Evolutionary conservation across 2,113 vertebrate species (phyloP), one percentile per base, ranked within the genome.

Genomic region (Vulpes ferrilata): DNA sequence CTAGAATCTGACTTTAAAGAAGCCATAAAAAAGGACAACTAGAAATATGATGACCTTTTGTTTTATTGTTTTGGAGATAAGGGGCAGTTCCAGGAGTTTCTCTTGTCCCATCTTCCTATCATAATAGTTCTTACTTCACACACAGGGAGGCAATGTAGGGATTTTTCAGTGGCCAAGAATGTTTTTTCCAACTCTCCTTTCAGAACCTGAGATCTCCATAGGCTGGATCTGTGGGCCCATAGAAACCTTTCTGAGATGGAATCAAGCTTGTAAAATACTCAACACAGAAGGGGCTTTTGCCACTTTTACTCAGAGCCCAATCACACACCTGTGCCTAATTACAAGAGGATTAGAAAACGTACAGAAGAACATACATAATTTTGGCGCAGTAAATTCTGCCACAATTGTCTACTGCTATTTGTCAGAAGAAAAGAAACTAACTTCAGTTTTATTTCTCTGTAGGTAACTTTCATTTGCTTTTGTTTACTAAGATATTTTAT

Each of bases 401-500:
- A 85, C 5, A 88, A 71, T 22, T 35, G 2, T 48, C 2, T 10
- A 59, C 7, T 79, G 27, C 53, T n/a, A 32, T 85, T 95, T 89
- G 6, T 73, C 80, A 65, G 35, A 43, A 89, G 64, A 51, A 84
- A 93, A 79, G 17, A 88, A 89, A 79, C 19, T 53, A 38, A n/a
- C 22, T 53, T 82, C 48, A 65, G 9, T 38, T 78, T 93, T 91
- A 90, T 76, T 93, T n/a, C n/a, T 87, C 20, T 86, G 53, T 15
- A 93, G 59, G 4, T 57, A 93, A 82, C 59, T 78, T 67, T 55
- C 25, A 19, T 76, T 82, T 30, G 6, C 22, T 69, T 97, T 90
- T 85, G 62, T 85, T 95, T 85, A 82, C 16, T 51, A 69, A n/a
- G 13, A 32, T 88, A 53, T 78, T 88, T 93, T 83, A 83, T 55